Percentiles rank a stretch among this genome's conserved stretches.
phyloP scores from a whole-genome alignment of 2,797 vertebrate species.

The Lycodopsis pacificus region DNA sequence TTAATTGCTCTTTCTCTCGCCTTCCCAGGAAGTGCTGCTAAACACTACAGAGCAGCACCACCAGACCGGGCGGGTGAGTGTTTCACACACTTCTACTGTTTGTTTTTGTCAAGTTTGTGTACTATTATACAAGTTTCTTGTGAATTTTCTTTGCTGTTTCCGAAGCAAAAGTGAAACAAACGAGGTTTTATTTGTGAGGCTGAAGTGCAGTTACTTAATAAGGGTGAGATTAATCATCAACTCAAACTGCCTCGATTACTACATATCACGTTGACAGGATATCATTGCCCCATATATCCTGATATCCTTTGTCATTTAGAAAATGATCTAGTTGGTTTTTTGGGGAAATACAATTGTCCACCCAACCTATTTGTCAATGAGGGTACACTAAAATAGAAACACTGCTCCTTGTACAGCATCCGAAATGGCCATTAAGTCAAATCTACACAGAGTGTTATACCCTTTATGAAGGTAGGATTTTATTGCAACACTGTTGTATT shows the following conservation, averaged over 20 bases:
- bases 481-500: neutral
- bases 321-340: neutral
- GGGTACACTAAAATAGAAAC: neutral
- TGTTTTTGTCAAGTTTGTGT: accelerated
- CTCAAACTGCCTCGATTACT: neutral
- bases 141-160: neutral
- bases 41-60: constrained; percentile 62
- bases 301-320: neutral
- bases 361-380: neutral
- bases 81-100: too few species aligned
- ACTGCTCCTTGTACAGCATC: neutral
- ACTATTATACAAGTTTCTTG: accelerated
- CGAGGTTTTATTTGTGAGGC: neutral
- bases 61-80: constrained; percentile 59
- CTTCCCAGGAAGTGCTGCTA: constrained; percentile 74
- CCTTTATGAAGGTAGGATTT: neutral
- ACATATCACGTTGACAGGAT: neutral
- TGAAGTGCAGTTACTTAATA: neutral
- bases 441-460: neutral
- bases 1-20: neutral
- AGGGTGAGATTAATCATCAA: neutral
- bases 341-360: neutral
- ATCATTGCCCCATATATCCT: accelerated
- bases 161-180: constrained; percentile 40
- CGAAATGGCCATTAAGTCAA: neutral